These are phyloP conservation scores for Heteromurus nitidus DNA, from an alignment of 2,888 invertebrate species.

Conservation along the genomic window DNA sequence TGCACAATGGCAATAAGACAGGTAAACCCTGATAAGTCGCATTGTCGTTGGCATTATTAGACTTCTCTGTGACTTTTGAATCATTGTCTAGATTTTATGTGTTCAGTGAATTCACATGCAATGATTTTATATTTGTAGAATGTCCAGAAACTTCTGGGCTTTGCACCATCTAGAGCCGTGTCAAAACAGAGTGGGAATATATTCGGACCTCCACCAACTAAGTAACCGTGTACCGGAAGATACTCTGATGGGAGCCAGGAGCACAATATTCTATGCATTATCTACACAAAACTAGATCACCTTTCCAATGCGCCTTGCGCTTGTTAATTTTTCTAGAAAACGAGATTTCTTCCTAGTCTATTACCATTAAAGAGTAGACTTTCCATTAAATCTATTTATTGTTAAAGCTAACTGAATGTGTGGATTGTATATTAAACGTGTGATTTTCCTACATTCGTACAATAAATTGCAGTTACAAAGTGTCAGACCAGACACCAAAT, in stretches of 20 bases:
- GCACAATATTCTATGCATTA: too few species aligned
- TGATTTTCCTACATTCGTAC: not conserved
- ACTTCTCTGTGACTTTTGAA: not conserved
- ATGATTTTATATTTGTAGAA: conserved; percentile 82
- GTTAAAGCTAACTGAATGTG: too few species aligned
- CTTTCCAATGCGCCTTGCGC: not conserved
- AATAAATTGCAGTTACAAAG: not conserved
- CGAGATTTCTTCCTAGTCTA: conserved; percentile 15
- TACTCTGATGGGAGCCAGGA: too few species aligned
- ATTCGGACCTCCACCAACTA: conserved; percentile 84
- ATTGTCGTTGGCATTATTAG: not conserved
- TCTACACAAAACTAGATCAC: not conserved
- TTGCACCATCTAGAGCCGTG: conserved; percentile 97
- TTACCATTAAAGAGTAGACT: conserved; percentile 1
- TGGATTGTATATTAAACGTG: too few species aligned
- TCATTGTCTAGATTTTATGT: not conserved
- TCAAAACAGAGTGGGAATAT: conserved; percentile 94
- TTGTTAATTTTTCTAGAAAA: not conserved
- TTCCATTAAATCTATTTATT: too few species aligned
- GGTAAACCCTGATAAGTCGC: conserved; percentile 75
- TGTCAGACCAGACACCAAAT: too few species aligned
- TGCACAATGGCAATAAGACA: conserved; percentile 99
- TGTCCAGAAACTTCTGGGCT: conserved; percentile 96
- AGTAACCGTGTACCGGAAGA: too few species aligned
- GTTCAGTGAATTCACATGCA: not conserved